Evolutionary conservation across 1,140 invertebrate species (phyloP), one percentile per base, ranked within the genome.

Genomic region (Musca vetustissima): DNA sequence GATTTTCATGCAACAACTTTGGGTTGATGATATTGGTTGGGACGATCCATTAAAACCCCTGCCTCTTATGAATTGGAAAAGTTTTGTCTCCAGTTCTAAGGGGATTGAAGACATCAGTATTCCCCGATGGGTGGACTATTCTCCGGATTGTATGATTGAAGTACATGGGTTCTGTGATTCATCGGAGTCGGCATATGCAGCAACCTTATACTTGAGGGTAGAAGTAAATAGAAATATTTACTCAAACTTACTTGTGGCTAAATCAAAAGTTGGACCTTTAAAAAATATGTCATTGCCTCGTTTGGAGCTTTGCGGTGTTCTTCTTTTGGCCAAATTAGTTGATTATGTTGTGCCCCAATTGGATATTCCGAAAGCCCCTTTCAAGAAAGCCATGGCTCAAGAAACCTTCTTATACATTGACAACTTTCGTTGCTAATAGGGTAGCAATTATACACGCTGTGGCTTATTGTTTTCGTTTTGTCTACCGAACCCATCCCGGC

Each of bases 391-490:
- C 72, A 6, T 85, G 83, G 83, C 69, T 84, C 24, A 71, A 68
- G 8, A 73, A 71, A 19, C 68, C 71, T 17, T 80, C 83, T 7
- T 70, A 67, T 65, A 43, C 64, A 36, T 77, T 78, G 68, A 77
- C 77, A 61, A 74, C 76, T 0, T 85, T 84, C 59, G 78, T 81
- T 0, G 76, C 75, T 0, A 85, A 85, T 77, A 65, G 83, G 17
- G 80, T 84, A 0, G 25, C 74, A 0, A 66, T 77, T 69, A 83
- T 85, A 36, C 73, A 76, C 11, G 6, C 36, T 7, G 11, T 43
- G 4, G 36, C 36, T 8, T 43, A 43, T 43, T 6, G 6, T 13
- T 11, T 13, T 43, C 36, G 36, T 11, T 13, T 68, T 57, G 3
- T n/a, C 9, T 4, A 19, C 3, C 2, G 53, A 28, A 57, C 52